Base-by-base conservation (phyloP, 2,113 vertebrate genomes). In the Lampris incognitus region DNA sequence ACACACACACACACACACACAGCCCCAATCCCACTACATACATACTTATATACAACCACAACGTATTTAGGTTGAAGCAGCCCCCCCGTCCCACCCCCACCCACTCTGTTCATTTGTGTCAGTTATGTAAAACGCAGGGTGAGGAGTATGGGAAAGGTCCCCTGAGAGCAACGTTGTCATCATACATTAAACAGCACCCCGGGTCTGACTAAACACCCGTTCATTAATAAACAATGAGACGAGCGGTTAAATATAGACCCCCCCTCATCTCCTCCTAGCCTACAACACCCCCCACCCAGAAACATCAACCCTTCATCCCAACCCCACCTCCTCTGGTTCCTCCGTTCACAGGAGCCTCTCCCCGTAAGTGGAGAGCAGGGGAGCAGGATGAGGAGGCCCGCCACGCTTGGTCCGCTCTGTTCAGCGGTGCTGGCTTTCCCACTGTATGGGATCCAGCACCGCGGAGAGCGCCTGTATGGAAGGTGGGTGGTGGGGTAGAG, bases 161-260 rank as follows among this genome's bases (percentile, higher is more conserved):
- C 87, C 24, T 36, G 87, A 85, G 90, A 92, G 85, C 78, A 48
- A 80, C 82, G 80, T 86, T 93, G 89, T 92, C 90, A 92, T 92
- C 88, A 91, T 92, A 92, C 92, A 93, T 91, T 90, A 91, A 94
- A 94, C 88, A 93, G 90, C 85, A 92, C 90, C 91, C 72, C 84
- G 69, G 88, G 92, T 93, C 91, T 87, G 89, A 92, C 91, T 92
- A 92, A 94, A 94, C 91, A 93, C 86, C 86, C 68, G 83, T 77
- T 88, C 86, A 90, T 93, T 94, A 93, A 94, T 93, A 92, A 92
- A 87, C 80, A 91, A 92, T 88, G 87, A 92, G 68, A 62, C 83
- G 52, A 79, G 82, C 13, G 81, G 87, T 91, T 94, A 92, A 91
- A 92, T 91, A 90, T 94, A 93, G 89, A 85, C 69, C 54, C 64